phyloP scores from a whole-genome alignment of 2,113 vertebrate species.

The Pristiophorus japonicus region DNA sequence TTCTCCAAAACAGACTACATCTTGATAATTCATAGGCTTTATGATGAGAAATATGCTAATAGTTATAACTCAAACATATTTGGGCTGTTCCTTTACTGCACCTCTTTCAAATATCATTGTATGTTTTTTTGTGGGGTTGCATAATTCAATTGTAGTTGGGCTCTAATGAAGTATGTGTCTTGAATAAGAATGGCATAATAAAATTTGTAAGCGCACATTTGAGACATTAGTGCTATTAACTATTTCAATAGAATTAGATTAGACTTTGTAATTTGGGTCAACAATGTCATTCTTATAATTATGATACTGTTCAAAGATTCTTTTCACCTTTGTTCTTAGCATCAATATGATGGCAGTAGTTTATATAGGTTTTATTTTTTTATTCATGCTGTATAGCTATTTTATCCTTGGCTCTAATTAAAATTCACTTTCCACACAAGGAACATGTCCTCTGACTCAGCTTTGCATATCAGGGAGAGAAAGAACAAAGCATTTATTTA shows the following conservation, averaged over 20 bases:
- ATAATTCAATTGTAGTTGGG: not conserved
- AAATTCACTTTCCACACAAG: slow-evolving; percentile 15
- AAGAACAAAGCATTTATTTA: not conserved
- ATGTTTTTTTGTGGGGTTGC: not conserved
- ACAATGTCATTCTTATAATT: not conserved
- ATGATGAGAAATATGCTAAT: not conserved
- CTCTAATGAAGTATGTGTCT: not conserved
- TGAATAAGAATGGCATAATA: not conserved
- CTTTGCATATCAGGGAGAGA: not conserved
- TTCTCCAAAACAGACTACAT: slow-evolving; percentile 50
- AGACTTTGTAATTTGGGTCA: not conserved
- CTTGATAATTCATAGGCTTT: not conserved
- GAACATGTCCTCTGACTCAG: not conserved
- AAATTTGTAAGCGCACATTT: not conserved
- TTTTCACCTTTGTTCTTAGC: not conserved
- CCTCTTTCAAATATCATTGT: not conserved
- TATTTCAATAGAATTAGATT: not conserved
- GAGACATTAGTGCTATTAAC: not conserved
- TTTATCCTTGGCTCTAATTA: not conserved
- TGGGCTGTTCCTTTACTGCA: not conserved
- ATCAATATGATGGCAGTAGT: not conserved
- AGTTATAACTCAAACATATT: not conserved
- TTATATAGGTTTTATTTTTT: not conserved
- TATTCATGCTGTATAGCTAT: not conserved
- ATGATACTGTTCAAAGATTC: not conserved